Base-by-base conservation (phyloP, 1,140 invertebrate genomes). In the Bombyx mandarina region DNA sequence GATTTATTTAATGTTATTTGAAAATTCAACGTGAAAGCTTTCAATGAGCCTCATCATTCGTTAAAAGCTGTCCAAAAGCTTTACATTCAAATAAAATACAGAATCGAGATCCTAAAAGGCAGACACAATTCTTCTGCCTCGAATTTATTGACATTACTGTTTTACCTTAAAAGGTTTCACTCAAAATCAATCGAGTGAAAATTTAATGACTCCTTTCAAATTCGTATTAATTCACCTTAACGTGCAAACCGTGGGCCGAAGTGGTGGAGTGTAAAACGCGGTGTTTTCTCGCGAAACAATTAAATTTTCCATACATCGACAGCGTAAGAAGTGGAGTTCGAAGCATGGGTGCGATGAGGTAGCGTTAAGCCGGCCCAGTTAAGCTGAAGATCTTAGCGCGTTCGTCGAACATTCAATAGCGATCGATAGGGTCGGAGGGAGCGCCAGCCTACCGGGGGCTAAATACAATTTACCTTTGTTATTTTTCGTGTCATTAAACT, bases 401-500 rank as follows among this genome's bases (percentile, higher is more conserved):
- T 70, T 35, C 70, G 71, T 74, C 69, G 77, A 75, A 75, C 60
- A 60, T 67, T 79, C 73, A 71, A 71, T 60, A 64, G 54, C 60
- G 79, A 81, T 85, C 84, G 78, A 87, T 87, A 77, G 75, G 72
- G 67, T 62, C 72, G 66, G 74, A 71, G 75, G 79, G 68, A 67
- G 73, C 69, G 75, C 74, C 75, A 78, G 80, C 80, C 77, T 80
- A 79, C 71, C 72, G 73, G 61, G 79, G 73, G 82, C 79, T 87
- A 86, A 86, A 87, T 87, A 87, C 81, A 87, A 87, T 87, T 86
- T 87, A 87, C 84, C 81, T 86, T 86, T 87, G 84, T 87, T 87
- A 87, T 87, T 87, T 87, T 86, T 87, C 84, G 82, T 86, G 78
- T 87, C 84, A 87, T 87, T 87, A 83, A 87, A 86, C 82, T 86